Evolutionary conservation across 2,888 invertebrate genomes (phyloP).

Genomic region (Tinea trinotella): DNA sequence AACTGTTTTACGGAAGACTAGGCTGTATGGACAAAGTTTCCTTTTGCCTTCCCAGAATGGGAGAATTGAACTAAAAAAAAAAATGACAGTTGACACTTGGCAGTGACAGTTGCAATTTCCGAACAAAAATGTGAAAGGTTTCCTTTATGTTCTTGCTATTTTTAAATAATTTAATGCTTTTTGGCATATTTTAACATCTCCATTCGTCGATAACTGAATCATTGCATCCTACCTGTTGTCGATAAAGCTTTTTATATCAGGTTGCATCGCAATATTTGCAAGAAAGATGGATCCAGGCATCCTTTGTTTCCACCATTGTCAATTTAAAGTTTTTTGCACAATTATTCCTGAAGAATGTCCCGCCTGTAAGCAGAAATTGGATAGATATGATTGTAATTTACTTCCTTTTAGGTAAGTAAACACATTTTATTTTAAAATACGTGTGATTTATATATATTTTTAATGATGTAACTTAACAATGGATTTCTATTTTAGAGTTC

Average conservation of each 20-base stretch:
- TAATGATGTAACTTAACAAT: constrained; percentile 25
- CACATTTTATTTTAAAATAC: background rate
- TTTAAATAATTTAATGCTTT: background rate
- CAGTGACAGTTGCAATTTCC: background rate
- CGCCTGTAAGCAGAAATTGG: constrained; percentile 75
- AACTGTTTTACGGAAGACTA: too few relatives aligned
- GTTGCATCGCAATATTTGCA: constrained; percentile 18
- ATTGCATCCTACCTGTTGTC: constrained; percentile 37
- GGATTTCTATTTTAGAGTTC: constrained; percentile 73
- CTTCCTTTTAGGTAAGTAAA: constrained; percentile 80
- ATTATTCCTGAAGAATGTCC: constrained; percentile 84
- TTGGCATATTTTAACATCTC: background rate
- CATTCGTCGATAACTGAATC: constrained; percentile 30
- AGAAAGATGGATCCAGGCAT: constrained; percentile 81
- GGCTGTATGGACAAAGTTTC: too few relatives aligned
- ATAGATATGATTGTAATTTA: constrained; percentile 75
- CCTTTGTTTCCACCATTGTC: constrained; percentile 93
- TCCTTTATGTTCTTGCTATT: background rate
- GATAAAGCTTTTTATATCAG: background rate
- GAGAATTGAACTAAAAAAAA: too few relatives aligned
- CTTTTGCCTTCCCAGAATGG: too few relatives aligned
- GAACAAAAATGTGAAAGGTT: background rate
- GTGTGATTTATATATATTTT: background rate
- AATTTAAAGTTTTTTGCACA: constrained; percentile 86
- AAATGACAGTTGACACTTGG: background rate